Evolutionary conservation across 2,888 invertebrate genomes (phyloP).

Genomic region (Phyllotreta cruciferae): DNA sequence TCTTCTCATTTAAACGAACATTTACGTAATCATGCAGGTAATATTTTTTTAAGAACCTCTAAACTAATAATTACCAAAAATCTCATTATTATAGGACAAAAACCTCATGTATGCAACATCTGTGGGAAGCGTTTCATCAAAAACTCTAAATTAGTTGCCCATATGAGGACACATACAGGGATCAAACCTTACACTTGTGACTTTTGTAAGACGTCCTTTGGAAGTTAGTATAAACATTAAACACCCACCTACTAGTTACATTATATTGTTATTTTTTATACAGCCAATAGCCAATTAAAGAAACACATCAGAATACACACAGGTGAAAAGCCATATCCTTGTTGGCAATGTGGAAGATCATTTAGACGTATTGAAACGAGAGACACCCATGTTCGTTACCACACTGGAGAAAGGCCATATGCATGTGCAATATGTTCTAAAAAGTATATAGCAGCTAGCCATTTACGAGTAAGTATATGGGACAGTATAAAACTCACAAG

Average conservation of each 20-base stretch:
- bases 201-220: constrained; percentile 53
- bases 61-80: background rate
- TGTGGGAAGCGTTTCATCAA: constrained; percentile 56
- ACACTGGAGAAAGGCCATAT: constrained; percentile 57
- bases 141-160: constrained; percentile 53
- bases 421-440: constrained; percentile 56
- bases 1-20: constrained; percentile 56
- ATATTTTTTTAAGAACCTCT: background rate
- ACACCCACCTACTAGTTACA: constrained; percentile 9
- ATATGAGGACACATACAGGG: constrained; percentile 56
- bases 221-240: constrained; percentile 50
- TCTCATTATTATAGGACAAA: constrained; percentile 48
- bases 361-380: constrained; percentile 58
- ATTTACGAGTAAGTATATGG: constrained; percentile 53
- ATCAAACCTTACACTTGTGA: constrained; percentile 55
- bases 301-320: constrained; percentile 57
- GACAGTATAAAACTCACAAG: background rate
- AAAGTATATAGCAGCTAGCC: constrained; percentile 57
- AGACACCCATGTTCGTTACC: constrained; percentile 58
- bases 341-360: constrained; percentile 58
- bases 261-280: constrained; percentile 16
- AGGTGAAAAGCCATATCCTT: constrained; percentile 57
- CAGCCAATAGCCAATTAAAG: constrained; percentile 56
- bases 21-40: constrained; percentile 55
- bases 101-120: constrained; percentile 53